A percentile compares a stretch with the other conserved stretches of the same genome.
phyloP scores from a whole-genome alignment of 2,888 invertebrate species.

The Phlogophora meticulosa region DNA sequence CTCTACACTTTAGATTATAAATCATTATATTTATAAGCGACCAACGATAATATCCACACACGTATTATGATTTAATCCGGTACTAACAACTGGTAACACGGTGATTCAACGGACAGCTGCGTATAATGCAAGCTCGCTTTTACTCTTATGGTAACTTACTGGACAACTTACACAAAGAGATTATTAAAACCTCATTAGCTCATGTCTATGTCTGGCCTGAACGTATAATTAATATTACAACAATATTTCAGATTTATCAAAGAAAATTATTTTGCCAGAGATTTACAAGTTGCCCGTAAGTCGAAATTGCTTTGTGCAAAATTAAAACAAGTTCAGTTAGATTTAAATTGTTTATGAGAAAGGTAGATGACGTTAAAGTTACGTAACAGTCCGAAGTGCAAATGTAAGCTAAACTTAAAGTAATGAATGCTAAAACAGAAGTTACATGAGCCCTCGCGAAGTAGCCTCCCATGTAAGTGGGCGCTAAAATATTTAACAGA shows the following conservation, averaged over 20 bases:
- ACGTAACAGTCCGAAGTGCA: conserved; percentile 37
- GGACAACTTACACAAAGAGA: conserved; percentile 64
- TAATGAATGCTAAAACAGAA: conserved; percentile 55
- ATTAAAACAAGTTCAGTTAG: conserved; percentile 34
- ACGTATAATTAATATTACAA: conserved; percentile 51
- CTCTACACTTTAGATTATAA: not conserved
- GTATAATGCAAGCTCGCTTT: conserved; percentile 52
- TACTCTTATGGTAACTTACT: conserved; percentile 68
- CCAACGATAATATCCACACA: conserved; percentile 18
- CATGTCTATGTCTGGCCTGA: conserved; percentile 40
- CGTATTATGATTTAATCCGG: conserved; percentile 37
- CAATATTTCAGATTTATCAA: conserved; percentile 19
- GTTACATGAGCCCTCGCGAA: conserved; percentile 39
- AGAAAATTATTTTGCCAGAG: conserved; percentile 33
- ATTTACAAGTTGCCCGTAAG: conserved; percentile 24
- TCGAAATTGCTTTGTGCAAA: conserved; percentile 44
- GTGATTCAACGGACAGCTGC: conserved; percentile 70
- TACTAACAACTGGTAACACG: conserved; percentile 34
- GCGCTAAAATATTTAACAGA: conserved; percentile 59
- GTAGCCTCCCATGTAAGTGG: conserved; percentile 41
- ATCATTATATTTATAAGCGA: not conserved
- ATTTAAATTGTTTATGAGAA: conserved; percentile 43
- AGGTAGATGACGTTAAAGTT: conserved; percentile 37
- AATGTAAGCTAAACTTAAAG: conserved; percentile 46
- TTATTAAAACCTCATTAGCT: conserved; percentile 62